Conservation (phyloP, 2,113 vertebrate species). For the Coregonus clupeaformis region DNA sequence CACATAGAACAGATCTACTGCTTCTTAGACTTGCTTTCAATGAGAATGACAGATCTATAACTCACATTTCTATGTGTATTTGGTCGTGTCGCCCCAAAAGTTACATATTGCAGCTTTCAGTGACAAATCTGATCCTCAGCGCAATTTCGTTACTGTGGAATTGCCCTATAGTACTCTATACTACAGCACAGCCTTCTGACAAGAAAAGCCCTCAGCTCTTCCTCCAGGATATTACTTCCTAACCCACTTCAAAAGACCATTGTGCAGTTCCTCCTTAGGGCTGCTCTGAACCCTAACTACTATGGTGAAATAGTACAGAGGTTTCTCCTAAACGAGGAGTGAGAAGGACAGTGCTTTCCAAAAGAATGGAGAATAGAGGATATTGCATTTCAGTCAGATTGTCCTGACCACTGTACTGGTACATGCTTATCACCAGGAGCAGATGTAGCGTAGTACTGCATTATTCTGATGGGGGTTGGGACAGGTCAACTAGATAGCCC, state of each 20-base stretch:
- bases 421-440: slow-evolving; percentile 9
- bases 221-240: neutral
- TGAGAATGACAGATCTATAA: too few relatives aligned
- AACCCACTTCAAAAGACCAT: neutral
- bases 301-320: neutral
- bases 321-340: too few relatives aligned
- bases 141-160: too few relatives aligned
- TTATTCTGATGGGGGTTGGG: too few relatives aligned
- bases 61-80: too few relatives aligned
- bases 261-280: neutral
- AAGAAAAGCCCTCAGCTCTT: neutral
- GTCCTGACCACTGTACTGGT: slow-evolving; percentile 18
- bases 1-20: too few relatives aligned
- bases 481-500: too few relatives aligned
- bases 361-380: neutral
- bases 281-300: neutral
- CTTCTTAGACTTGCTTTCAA: too few relatives aligned
- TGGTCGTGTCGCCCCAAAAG: too few relatives aligned
- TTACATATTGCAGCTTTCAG: too few relatives aligned
- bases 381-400: slow-evolving; percentile 7
- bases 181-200: neutral
- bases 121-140: too few relatives aligned
- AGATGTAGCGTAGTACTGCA: neutral
- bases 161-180: neutral
- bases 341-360: neutral